Conservation (phyloP, 2,113 vertebrate species). For the Dicrurus megarhynchus region DNA sequence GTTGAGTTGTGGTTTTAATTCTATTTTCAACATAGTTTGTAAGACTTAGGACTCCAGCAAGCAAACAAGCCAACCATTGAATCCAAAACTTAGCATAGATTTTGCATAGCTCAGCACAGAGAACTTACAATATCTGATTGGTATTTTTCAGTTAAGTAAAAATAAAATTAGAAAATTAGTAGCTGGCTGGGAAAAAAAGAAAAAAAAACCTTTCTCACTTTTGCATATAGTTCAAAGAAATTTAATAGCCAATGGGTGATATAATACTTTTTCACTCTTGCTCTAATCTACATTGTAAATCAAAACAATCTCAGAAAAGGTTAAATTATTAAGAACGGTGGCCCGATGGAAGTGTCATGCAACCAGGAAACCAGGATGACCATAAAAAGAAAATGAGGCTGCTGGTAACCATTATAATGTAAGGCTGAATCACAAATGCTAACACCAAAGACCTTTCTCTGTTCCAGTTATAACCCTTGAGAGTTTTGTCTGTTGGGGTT, state of each 20-base stretch:
- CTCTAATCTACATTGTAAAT: constrained; percentile 17
- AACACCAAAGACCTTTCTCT: not conserved
- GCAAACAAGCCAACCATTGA: constrained; percentile 36
- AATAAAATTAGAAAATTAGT: constrained; percentile 29
- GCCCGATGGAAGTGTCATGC: not conserved
- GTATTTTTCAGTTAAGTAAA: not conserved
- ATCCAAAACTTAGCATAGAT: not conserved
- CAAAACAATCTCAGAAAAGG: constrained; percentile 41
- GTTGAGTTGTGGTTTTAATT: constrained; percentile 50
- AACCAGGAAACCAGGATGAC: constrained; percentile 41
- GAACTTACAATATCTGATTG: constrained; percentile 18
- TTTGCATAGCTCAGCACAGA: not conserved
- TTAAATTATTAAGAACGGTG: constrained; percentile 38
- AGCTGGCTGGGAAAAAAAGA: not conserved
- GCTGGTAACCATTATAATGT: constrained; percentile 25
- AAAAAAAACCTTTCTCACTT: not conserved
- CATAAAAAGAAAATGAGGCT: constrained; percentile 57
- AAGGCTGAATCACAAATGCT: constrained; percentile 1
- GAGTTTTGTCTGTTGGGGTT: not conserved
- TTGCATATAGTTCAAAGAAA: not conserved
- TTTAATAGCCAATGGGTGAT: not conserved
- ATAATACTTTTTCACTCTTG: not conserved
- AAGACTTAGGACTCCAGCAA: not conserved
- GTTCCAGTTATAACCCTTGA: not conserved
- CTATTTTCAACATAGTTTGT: constrained; percentile 54